Base-by-base conservation (phyloP, 2,113 vertebrate genomes). In the Labeo catla region DNA sequence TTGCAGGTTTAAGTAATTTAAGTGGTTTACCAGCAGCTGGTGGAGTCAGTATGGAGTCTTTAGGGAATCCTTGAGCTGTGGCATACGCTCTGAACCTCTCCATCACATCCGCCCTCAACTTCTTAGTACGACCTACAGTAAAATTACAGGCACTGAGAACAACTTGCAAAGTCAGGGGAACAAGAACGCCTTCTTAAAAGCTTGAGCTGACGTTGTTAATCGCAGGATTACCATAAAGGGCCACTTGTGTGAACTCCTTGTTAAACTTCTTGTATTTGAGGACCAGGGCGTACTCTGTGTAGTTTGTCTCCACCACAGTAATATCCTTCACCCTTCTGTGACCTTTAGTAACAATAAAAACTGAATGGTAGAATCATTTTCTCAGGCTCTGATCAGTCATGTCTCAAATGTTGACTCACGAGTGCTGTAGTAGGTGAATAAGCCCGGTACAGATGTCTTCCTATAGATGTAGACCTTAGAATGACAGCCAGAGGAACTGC, bases 221-320 rank as follows among this genome's bases (percentile, higher is more conserved):
- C 10, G 4, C 28, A 43, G 49, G 13, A 93, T 93, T 76, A 96
- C 95, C 93, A 16, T 95, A 96, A 70, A 95, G 94, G 0, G 94
- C 92, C 87, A 94, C 93, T 76, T 95, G 95, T 43, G 94, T 93
- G 89, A 92, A 95, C 76, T 95, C 94, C 85, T 90, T 90, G 85
- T 95, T 82, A 39, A 93, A 94, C 39, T 93, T 93, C 91, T 93
- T 95, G 92, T 94, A 86, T 86, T 96, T 96, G 81, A 94, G 89
- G 74, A 95, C 94, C 83, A 96, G 0, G 4, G 95, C 95, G 4
- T 94, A 96, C 12, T 95, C 93, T 2, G 73, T 93, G 89, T 96
- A 96, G 89, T 96, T 94, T 3, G 94, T 95, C 0, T 94, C 93
- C 87, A 96, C 93, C 76, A 96, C 93, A 4, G 94, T 95, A 86